Evolutionary conservation across 2,113 vertebrate species (phyloP), one percentile per base, ranked within the genome.

Genomic region (Lepus timidus): DNA sequence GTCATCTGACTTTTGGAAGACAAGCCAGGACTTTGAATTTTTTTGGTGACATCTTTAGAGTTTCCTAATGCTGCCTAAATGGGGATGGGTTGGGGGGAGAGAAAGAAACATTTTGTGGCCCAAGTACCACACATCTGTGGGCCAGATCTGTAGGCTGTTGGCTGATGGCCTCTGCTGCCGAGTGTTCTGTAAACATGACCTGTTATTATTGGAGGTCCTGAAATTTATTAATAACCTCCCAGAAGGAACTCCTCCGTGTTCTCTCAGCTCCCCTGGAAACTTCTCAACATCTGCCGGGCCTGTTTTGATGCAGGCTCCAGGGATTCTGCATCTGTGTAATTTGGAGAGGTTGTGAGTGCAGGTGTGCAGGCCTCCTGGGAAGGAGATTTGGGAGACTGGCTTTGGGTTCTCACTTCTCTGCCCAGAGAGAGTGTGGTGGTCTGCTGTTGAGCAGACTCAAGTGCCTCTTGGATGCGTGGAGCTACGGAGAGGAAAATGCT

Each of bases 101-200:
- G 44, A 29, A 4, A 27, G 55, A 82, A 36, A 6, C 8, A n/a
- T 55, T 33, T 65, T 93, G 58, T 92, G 91, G 61, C 36, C 88
- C 91, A 71, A 58, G 39, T 22, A 73, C 51, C 52, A 73, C 93
- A 89, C 94, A 96, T 96, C 96, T 97, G 97, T 83, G 80, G 83
- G 68, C 93, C 96, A 95, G 88, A 94, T 91, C 93, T 93, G 85
- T 23, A 44, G 55, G 73, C 51, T 67, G 85, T 74, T 25, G 10
- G 91, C 79, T 67, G n/a, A 78, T 88, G 78, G 91, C 78, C 94
- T 88, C 51, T 90, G 74, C 85, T 83, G n/a, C 27, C 6, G 55
- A 78, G 33, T 55, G n/a, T 73, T 96, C 71, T 95, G 10, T 96
- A 92, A 96, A 95, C 94, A 95, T 58, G 85, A 80, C 88, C 90